Conservation (phyloP, 2,888 invertebrate genomes). For the Stictocephala bisonia region DNA sequence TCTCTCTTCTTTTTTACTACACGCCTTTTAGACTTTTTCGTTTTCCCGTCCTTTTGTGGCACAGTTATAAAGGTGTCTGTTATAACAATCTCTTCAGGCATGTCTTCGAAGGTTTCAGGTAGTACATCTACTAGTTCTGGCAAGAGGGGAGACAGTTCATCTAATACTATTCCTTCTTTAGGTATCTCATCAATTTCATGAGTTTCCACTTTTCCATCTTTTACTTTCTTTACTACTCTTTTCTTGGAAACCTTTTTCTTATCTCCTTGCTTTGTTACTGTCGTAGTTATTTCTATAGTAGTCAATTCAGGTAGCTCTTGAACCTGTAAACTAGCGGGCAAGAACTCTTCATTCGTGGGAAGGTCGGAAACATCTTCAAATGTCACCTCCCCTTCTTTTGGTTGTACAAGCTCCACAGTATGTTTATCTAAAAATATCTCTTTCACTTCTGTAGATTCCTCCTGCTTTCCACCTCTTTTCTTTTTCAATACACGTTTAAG, state of each 20-base stretch:
- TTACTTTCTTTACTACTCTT: constrained; percentile 44
- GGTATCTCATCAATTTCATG: constrained; percentile 41
- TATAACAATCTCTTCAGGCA: constrained; percentile 35
- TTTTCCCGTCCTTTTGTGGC: constrained; percentile 39
- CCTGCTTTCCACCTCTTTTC: constrained; percentile 48
- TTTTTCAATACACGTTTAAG: constrained; percentile 45
- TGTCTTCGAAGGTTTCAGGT: constrained; percentile 55
- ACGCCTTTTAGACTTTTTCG: constrained; percentile 43
- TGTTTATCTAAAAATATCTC: too few species aligned
- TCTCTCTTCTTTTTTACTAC: constrained; percentile 53
- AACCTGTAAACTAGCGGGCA: constrained; percentile 37
- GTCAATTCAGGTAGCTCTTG: constrained; percentile 39
- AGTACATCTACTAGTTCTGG: constrained; percentile 33
- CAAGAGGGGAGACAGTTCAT: constrained; percentile 32
- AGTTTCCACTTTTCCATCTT: constrained; percentile 50
- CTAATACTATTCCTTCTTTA: constrained; percentile 41
- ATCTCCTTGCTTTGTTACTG: constrained; percentile 15
- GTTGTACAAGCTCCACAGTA: constrained; percentile 51
- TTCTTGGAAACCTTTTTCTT: constrained; percentile 28
- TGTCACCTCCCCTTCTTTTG: constrained; percentile 38
- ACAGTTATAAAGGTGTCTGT: constrained; percentile 31
- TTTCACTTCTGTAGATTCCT: too few species aligned
- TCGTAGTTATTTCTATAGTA: constrained; percentile 10
- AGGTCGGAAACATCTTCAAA: constrained; percentile 31
- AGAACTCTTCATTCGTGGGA: constrained; percentile 26